Conservation (phyloP, 35 echinoderm and acorn worm genomes). For the Ptychodera flava region DNA sequence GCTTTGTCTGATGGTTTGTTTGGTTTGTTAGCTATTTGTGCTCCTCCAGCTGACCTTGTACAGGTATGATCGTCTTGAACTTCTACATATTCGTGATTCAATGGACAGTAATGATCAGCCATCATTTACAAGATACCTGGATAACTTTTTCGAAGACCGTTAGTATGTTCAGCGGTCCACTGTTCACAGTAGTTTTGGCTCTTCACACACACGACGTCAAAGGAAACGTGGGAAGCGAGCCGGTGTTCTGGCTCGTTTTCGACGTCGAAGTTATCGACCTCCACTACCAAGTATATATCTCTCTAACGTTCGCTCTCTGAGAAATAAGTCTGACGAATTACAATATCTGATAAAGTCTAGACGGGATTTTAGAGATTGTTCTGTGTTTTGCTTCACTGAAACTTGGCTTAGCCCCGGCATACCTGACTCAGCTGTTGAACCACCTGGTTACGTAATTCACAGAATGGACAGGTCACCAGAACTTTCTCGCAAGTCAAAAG, state of each 20-base stretch:
- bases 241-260: constrained; percentile 17
- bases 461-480: background rate
- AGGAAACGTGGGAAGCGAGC: constrained; percentile 22
- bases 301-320: constrained; percentile 24
- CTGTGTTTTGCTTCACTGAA: constrained; percentile 33
- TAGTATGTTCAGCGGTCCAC: background rate
- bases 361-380: constrained; percentile 24
- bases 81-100: background rate
- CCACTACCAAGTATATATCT: constrained; percentile 31
- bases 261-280: background rate
- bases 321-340: constrained; percentile 25
- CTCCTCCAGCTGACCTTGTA: background rate
- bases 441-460: constrained; percentile 18
- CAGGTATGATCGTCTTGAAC: background rate
- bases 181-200: background rate
- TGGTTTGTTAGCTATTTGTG: constrained; percentile 8
- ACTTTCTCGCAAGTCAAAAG: constrained; percentile 9
- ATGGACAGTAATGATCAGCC: background rate
- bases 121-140: background rate
- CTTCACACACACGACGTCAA: background rate
- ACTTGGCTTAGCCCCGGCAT: constrained; percentile 12
- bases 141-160: background rate
- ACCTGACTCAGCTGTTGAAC: constrained; percentile 8
- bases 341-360: constrained; percentile 11
- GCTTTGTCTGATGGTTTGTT: constrained; percentile 20